These are phyloP conservation scores for Rhyzopertha dominica DNA, from an alignment of 1,140 invertebrate species.

Conservation along the genomic window DNA sequence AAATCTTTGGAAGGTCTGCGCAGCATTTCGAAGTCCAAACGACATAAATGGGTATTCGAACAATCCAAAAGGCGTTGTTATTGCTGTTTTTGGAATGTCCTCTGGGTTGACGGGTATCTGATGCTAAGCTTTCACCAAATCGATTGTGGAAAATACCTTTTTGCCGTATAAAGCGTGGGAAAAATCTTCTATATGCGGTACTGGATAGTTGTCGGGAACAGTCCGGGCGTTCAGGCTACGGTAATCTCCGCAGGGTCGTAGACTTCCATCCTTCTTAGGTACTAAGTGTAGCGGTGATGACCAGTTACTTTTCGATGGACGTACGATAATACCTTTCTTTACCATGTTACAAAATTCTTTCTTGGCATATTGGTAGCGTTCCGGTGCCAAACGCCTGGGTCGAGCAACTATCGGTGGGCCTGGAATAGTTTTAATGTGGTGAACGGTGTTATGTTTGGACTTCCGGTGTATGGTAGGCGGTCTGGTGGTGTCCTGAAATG, in stretches of 20 bases:
- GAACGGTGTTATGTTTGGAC: constrained; percentile 12
- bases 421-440: too few relatives aligned
- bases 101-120: constrained; percentile 38
- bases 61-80: constrained; percentile 39
- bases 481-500: constrained; percentile 30
- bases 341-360: constrained; percentile 35
- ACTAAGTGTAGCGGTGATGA: constrained; percentile 46
- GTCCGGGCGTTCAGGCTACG: constrained; percentile 43
- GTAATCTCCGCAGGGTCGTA: constrained; percentile 49
- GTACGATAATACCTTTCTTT: constrained; percentile 27
- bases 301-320: constrained; percentile 42
- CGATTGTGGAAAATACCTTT: constrained; percentile 46
- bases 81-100: constrained; percentile 39
- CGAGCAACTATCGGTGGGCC: constrained; percentile 32
- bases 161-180: constrained; percentile 33
- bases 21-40: constrained; percentile 43
- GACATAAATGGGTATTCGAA: constrained; percentile 42
- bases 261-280: constrained; percentile 42
- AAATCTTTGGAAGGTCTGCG: constrained; percentile 43
- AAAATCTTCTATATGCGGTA: constrained; percentile 42
- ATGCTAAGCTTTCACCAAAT: constrained; percentile 49
- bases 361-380: constrained; percentile 26
- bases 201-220: constrained; percentile 46
- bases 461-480: constrained; percentile 11
- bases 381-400: constrained; percentile 36